Evolutionary conservation across 2,888 invertebrate genomes (phyloP), one percentile per base, ranked within the genome.

Genomic region (Gasteruption jaculator): DNA sequence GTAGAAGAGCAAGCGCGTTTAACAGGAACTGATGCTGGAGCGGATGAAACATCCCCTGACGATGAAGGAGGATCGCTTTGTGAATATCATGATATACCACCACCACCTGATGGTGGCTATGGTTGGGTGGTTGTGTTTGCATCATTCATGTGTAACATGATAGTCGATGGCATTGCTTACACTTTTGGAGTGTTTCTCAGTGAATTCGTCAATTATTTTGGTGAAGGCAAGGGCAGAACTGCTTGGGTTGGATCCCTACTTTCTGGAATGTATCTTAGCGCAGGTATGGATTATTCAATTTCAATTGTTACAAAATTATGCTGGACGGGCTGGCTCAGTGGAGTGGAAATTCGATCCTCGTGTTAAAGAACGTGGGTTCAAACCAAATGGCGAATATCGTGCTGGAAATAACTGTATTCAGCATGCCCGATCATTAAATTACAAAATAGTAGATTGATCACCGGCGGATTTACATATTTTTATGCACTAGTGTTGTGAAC

Each of bases 111-210:
- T 71, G 90, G 90, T 52, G 94, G 94, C 36, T 92, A 88, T 74
- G 91, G 91, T 45, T 91, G 91, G 91, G 85, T 95, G 63, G 89
- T 99, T 65, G 95, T 96, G 39, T 84, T 91, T 61, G 93, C 94
- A 38, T 93, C 94, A 30, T 95, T 99, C 73, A 84, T 96, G 83
- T 93, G 93, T 74, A 96, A 97, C 79, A 82, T 97, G 77, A 89
- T 97, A 57, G 94, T 99, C 42, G 97, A 99, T 72, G 99, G 93
- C 57, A 93, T 99, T 50, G 91, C 94, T n/a, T 97, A 96, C 73
- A 92, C 95, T 5, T 99, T 97, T 72, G 96, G 97, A 38, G 87
- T 96, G 63, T 91, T 92, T 75, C 78, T 92, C 32, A 79, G 81
- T 19, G 83, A 87, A 61, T 84, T 92, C 60, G 87, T 87, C 46